These are phyloP conservation scores for Diprion similis DNA, from an alignment of 1,140 invertebrate species.

Conservation along the genomic window DNA sequence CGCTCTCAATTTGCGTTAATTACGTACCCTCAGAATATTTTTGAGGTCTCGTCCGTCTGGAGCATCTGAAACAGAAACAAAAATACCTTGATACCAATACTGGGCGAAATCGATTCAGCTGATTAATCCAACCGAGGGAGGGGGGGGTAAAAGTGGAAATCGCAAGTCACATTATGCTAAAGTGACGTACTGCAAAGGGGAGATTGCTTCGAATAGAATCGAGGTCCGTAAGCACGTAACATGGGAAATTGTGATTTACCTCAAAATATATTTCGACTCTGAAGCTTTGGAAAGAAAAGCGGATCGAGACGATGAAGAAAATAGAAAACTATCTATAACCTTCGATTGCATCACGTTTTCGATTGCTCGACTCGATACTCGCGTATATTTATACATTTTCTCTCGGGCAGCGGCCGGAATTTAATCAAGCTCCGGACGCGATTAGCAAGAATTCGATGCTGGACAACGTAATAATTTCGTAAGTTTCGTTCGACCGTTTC, in stretches of 20 bases:
- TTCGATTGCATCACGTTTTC: background rate
- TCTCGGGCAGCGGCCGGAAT: background rate
- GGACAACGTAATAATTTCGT: background rate
- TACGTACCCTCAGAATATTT: background rate
- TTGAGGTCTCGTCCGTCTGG: background rate
- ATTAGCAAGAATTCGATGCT: background rate
- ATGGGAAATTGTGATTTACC: background rate
- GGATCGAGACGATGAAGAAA: too few species aligned
- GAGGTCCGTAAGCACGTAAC: background rate
- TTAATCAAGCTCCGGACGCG: background rate
- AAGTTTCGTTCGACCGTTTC: background rate
- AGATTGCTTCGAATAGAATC: background rate
- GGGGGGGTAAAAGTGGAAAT: background rate
- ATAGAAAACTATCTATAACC: background rate
- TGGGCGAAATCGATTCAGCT: background rate
- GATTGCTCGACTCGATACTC: background rate
- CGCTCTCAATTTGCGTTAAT: background rate
- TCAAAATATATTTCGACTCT: background rate
- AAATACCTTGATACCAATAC: background rate
- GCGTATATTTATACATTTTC: background rate
- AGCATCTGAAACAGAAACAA: slow-evolving; percentile 1
- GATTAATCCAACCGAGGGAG: background rate
- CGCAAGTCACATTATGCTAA: background rate
- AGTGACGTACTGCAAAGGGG: background rate
- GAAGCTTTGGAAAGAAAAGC: too few species aligned